Evolutionary conservation across 2,113 vertebrate species (phyloP), one percentile per base, ranked within the genome.

Genomic region (Cranoglanis bouderius): DNA sequence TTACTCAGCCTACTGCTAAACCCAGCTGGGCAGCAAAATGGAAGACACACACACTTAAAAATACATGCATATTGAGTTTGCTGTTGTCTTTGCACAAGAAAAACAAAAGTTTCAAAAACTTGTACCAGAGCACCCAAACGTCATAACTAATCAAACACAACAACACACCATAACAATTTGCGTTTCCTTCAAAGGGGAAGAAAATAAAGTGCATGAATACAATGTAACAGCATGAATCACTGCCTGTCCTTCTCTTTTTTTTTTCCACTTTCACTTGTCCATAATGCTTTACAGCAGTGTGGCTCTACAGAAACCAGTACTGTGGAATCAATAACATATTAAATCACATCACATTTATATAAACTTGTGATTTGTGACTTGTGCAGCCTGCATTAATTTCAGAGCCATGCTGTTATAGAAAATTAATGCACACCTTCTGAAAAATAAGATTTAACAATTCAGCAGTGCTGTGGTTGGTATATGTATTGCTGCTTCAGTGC

Each of bases 1-100:
- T 89, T 84, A 85, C 35, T 77, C 74, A 89, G 80, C 84, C 84
- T 67, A 53, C 85, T 43, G 77, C 43, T 74, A 46, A 19, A 61
- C n/a, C 63, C 83, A 49, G 40, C 86, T 85, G 59, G 81, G 55
- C 51, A 80, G 53, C 75, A 38, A 87, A 88, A 85, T 19, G 26
- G 49, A 26, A 51, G 2, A 38, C 19, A 57, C 63, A 59, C 77
- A 61, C 7, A 61, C 18, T n/a, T 12, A 49, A 46, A 87, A 40
- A 26, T 77, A 78, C 26, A 35, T 61, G 38, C 57, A 61, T 24
- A 82, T 38, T 85, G 13, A 84, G 29, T 77, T 63, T 82, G 24
- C 16, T 46, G 2, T 74, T 16, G 14, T 72, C 67, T 10, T 14
- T 53, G 49, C 24, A 46, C 32, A 67, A 38, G 38, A 74, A 46